Conservation (phyloP, 2,888 invertebrate genomes). For the Flabesymbios commensalis region DNA sequence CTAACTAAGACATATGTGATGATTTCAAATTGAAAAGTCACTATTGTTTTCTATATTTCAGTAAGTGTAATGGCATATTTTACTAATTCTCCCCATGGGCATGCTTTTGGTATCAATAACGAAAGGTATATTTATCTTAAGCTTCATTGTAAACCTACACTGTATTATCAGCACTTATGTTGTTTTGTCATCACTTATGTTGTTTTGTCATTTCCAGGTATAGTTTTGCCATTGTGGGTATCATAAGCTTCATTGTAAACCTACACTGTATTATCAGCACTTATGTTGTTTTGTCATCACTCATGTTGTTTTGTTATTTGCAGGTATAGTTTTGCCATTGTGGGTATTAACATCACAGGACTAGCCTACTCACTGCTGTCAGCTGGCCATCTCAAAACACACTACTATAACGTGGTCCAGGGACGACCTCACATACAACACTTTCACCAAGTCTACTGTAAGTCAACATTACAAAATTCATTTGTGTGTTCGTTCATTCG, state of each 20-base stretch:
- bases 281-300: neutral
- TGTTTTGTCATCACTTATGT: neutral
- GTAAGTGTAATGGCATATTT: no score
- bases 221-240: conserved; percentile 71
- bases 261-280: neutral
- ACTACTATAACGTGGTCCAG: conserved; percentile 80
- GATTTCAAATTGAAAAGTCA: no score
- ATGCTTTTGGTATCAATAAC: no score
- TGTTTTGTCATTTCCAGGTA: conserved; percentile 51
- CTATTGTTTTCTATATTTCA: no score
- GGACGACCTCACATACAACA: conserved; percentile 62
- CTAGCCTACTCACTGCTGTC: conserved; percentile 82
- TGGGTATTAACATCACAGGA: conserved; percentile 91
- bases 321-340: conserved; percentile 66
- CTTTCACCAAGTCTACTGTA: conserved; percentile 91
- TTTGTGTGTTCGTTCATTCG: no score
- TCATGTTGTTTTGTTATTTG: neutral
- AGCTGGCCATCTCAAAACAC: conserved; percentile 82
- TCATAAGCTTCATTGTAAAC: no score
- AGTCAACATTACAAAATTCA: no score
- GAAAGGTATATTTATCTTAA: no score
- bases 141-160: no score
- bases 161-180: neutral
- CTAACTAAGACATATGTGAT: no score
- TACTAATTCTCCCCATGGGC: no score